Conservation (phyloP, 2,797 vertebrate genomes). For the Bovichtus variegatus region DNA sequence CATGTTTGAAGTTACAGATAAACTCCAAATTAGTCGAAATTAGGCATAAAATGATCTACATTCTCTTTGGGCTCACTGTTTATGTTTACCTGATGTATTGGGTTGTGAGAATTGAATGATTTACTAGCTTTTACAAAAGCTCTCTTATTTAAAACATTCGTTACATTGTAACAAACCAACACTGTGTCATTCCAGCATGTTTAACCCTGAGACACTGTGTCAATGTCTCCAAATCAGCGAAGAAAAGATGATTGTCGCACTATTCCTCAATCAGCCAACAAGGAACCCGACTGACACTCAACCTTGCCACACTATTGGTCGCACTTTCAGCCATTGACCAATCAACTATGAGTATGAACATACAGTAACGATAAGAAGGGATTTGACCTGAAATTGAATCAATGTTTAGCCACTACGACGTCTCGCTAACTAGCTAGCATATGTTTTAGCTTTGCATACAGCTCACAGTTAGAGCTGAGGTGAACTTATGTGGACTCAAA, state of each 20-base stretch:
- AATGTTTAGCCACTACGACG: conserved; percentile 9
- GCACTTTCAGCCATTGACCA: neutral
- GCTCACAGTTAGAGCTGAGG: neutral
- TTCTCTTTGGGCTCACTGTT: neutral
- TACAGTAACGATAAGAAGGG: too few species aligned
- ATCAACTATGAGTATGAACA: neutral
- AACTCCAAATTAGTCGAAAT: neutral
- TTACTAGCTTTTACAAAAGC: neutral
- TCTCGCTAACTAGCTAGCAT: neutral
- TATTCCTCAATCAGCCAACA: neutral
- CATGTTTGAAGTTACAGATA: neutral
- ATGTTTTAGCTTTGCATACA: neutral
- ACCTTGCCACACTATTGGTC: neutral
- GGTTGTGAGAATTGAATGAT: neutral
- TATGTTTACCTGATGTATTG: neutral
- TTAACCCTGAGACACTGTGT: neutral
- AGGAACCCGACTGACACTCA: neutral
- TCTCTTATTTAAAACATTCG: neutral
- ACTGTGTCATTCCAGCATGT: too few species aligned
- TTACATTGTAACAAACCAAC: conserved; percentile 9
- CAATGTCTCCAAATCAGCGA: neutral
- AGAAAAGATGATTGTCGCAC: neutral
- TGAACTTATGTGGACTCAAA: neutral
- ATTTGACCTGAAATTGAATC: neutral
- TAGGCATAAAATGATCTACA: neutral